Base-by-base conservation (phyloP, 2,113 vertebrate genomes). In the Natator depressus region DNA sequence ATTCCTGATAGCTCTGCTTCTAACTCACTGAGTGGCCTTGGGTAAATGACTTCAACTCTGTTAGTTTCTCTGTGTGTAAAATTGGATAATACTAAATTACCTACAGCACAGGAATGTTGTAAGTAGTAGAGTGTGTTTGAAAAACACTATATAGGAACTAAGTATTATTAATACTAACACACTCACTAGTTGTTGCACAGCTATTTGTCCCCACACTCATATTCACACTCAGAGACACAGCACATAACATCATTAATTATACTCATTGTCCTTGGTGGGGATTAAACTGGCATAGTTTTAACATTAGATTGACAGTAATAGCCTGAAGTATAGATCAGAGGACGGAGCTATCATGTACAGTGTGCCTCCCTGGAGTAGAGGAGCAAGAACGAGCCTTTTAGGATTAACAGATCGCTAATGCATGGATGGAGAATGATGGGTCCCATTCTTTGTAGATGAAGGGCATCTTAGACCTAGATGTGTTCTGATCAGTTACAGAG, bases 401-500 rank as follows among this genome's bases (percentile, higher is more conserved):
- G 89, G 85, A 83, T 62, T 24, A 51, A 17, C 50, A 83, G 51
- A 49, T 72, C 87, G 91, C 62, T 62, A 46, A 59, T 22, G 84
- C 84, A 81, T 86, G 82, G 9, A 22, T 87, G 85, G 47, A 87
- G 89, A 93, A 80, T 65, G 46, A 78, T 29, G 8, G 31, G 76
- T 35, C 85, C 91, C 7, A 10, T 49, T 87, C 80, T 93, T 29
- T 75, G 53, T 1, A 1, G 42, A 57, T 51, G 65, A 31, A 54
- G 91, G 93, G 84, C 59, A 46, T 14, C 8, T 42, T 20, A 9
- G 75, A 90, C 59, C 86, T 49, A 86, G 80, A 49, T 75, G 19
- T 16, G 7, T 92, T 87, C 38, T 92, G 85, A 81, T 91, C 88
- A 93, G 49, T 84, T 92, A 72, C 57, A 95, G 65, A 94, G 90